Conservation (phyloP, 2,113 vertebrate genomes). For the Ailuropoda melanoleuca region DNA sequence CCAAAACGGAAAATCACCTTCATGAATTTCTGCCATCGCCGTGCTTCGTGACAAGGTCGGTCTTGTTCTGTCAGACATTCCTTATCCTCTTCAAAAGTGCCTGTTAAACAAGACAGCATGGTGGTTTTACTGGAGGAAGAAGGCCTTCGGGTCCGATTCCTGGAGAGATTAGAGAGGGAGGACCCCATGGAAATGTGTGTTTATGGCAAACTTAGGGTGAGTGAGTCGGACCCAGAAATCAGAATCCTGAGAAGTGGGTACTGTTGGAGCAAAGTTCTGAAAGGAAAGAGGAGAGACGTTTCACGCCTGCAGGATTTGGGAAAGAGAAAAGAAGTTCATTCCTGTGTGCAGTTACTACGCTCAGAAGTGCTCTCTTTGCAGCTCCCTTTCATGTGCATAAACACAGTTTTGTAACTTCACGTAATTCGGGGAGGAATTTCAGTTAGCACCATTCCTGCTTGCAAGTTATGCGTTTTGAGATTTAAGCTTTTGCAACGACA, state of each 20-base stretch:
- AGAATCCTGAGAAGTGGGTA: neutral
- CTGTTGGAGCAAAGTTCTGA: neutral
- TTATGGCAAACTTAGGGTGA: neutral
- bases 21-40: too few relatives aligned
- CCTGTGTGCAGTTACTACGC: fast-evolving
- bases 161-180: neutral
- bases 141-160: neutral
- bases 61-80: neutral
- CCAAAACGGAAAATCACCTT: neutral
- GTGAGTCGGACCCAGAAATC: neutral
- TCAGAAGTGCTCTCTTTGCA: neutral
- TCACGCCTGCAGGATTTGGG: too few relatives aligned
- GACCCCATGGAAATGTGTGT: neutral
- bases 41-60: neutral
- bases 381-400: neutral
- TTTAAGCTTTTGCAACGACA: neutral
- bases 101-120: too few relatives aligned
- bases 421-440: neutral
- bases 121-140: neutral
- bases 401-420: neutral
- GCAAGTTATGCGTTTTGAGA: neutral
- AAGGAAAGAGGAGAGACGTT: neutral
- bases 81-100: neutral
- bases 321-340: neutral
- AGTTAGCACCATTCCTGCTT: neutral